Base-by-base conservation (phyloP, 2,888 invertebrate species). In the Nomada flava region DNA sequence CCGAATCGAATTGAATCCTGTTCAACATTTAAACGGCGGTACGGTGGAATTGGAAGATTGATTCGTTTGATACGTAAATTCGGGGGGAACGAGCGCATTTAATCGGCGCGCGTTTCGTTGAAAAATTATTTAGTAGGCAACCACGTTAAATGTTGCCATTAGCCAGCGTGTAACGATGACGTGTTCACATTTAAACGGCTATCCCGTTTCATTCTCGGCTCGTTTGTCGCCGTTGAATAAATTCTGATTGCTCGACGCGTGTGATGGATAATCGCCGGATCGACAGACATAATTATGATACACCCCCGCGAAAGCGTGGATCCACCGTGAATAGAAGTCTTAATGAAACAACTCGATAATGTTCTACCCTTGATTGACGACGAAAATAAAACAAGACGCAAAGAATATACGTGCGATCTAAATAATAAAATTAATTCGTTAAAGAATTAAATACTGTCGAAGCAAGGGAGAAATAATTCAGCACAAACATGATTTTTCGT, bases 111-210 rank as follows among this genome's bases (percentile, higher is more conserved):
- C 55, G 50, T 68, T 55, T 42, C 15, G 23, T 29, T n/a, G 52
- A 44, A 75, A 55, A 78, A 78, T 75, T 55, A 74, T 50, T 71
- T 42, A 42, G 50, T 23, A 42, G 18, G 3, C 62, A 13, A 4
- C 9, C 42, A 5, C 11, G 42, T 62, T 71, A 63, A 71, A 71
- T 42, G 50, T 53, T 18, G 23, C 42, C 23, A 23, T 63, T 62
- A 63, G 26, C 13, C 0, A 0, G 52, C 23, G 9, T 11, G 36
- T 4, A 29, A 36, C 36, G 59, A 70, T 9, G 44, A 20, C n/a
- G 20, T 20, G 53, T 9, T 4, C 50, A 13, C 59, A 47, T 70
- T 59, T 20, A 36, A 71, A 71, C 70, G 50, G 62, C 23, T 36
- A 23, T 71, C 15, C 36, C 2, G 52, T 63, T 72, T 44, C 63